phyloP scores from a whole-genome alignment of 2,888 invertebrate species.

The Tortricodes alternella region DNA sequence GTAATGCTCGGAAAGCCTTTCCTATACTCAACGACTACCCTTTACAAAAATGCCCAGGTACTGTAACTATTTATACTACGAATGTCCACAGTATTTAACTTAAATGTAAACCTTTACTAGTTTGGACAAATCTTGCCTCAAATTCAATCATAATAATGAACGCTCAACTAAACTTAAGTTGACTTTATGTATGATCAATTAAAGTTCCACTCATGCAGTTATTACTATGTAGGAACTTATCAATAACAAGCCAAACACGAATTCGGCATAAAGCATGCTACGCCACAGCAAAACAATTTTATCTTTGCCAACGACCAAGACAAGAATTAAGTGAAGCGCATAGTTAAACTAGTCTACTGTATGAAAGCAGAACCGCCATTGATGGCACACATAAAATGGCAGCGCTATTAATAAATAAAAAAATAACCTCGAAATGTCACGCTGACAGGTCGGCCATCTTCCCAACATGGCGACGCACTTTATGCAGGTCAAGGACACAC shows the following conservation, averaged over 20 bases:
- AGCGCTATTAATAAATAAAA: background rate
- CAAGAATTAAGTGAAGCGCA: too few species aligned
- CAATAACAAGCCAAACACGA: background rate
- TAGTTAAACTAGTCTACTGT: too few species aligned
- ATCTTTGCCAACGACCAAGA: background rate
- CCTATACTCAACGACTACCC: too few species aligned
- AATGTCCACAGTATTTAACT: too few species aligned
- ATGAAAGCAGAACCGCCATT: background rate
- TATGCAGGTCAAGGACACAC: conserved; percentile 57
- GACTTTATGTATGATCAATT: too few species aligned
- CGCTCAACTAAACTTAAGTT: too few species aligned
- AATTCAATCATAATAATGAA: background rate
- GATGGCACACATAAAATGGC: background rate
- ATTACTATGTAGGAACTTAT: background rate
- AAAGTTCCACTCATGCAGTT: background rate
- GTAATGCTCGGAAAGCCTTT: too few species aligned
- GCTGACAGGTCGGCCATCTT: conserved; percentile 58
- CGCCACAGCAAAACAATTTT: background rate
- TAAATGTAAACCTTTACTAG: too few species aligned
- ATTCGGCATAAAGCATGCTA: background rate
- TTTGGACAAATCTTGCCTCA: too few species aligned
- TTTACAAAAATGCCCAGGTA: too few species aligned
- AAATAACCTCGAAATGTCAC: conserved; percentile 58
- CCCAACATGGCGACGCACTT: conserved; percentile 63
- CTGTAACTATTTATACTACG: too few species aligned